Evolutionary conservation across 2,797 vertebrate genomes (phyloP), one percentile per base, ranked within the genome.

Genomic region (Nyctalus aviator): DNA sequence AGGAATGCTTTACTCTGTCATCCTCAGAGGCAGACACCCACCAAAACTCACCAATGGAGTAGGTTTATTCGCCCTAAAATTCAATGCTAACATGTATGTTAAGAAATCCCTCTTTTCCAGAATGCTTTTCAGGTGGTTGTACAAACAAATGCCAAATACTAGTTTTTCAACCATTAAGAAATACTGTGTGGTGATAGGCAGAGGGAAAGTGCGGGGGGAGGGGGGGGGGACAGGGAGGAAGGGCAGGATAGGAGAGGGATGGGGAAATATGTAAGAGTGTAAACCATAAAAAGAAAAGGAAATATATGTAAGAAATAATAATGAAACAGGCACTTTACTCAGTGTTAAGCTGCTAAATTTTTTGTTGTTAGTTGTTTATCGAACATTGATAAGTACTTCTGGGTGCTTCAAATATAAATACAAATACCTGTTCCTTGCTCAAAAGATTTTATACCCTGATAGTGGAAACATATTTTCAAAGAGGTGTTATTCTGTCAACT

Each of bases 91-190:
- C 14, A 44, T 20, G 3, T 27, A 73, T n/a, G 46, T 46, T 90
- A 57, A 84, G n/a, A 95, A 89, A 69, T 53, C 32, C 32, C 41
- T 90, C 35, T 88, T 87, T 84, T 69, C 44, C 2, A 23, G 69
- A 89, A 91, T 84, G 81, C 17, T 48, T 6, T 64, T 69, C 55
- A 90, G 37, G 21, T 46, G 62, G 17, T n/a, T 87, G 18, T 46
- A 73, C 59, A 87, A 84, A 88, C 48, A 93, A 83, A 55, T 68
- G 73, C 20, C 68, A 88, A 86, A 93, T 6, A 64, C 37, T 57
- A 77, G 44, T 81, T 96, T 91, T 84, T 64, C 50, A 90, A 88
- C 6, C 13, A 71, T 9, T 91, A 72, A 90, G 55, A 88, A 82
- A 68, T 20, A 66, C 0, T 79, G n/a, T 32, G 64, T 66, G 64